Evolutionary conservation across 2,113 vertebrate species (phyloP), one percentile per base, ranked within the genome.

Genomic region (Peromyscus californicus): DNA sequence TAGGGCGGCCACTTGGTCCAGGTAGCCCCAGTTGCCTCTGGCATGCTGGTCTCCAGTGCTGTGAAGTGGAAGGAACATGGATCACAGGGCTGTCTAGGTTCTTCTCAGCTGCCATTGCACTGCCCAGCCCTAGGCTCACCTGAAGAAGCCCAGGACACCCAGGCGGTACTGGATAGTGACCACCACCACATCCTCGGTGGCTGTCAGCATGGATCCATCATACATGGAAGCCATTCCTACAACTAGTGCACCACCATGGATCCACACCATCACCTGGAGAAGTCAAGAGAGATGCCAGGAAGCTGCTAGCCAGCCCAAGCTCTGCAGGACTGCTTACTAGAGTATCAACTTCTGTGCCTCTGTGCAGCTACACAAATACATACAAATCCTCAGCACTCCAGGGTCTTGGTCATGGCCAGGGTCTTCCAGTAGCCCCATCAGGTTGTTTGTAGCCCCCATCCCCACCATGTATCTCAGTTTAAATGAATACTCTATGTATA

Each of bases 31-130:
- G 84, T 86, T 67, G 19, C 84, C 84, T 7, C 84, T 86, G 84
- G 84, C 29, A 0, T 67, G 84, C 29, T 86, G 26, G 21, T 86
- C 98, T 74, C 99, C 99, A 31, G 99, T 99, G 97, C 99, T 99
- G 76, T 88, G 75, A 96, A 59, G 45, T 61, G 42, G 33, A n/a
- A 74, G 63, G 29, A 13, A 65, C 0, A 15, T 31, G 48, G n/a
- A 7, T 96, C 42, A 95, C 0, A 33, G 54, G 26, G 13, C 12
- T 59, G 36, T 90, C 36, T 39, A 48, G 39, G 61, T 36, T n/a
- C 67, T 31, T 2, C 5, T 57, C 17, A 21, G 26, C 7, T 8
- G 1, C 0, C 2, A 0, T 15, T 33, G 65, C 16, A 4, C 17
- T n/a, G 5, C 4, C 24, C 6, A 42, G 69, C 11, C 61, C 65